Evolutionary conservation across 2,888 invertebrate species (phyloP).

Genomic region (Germaria angustata): DNA sequence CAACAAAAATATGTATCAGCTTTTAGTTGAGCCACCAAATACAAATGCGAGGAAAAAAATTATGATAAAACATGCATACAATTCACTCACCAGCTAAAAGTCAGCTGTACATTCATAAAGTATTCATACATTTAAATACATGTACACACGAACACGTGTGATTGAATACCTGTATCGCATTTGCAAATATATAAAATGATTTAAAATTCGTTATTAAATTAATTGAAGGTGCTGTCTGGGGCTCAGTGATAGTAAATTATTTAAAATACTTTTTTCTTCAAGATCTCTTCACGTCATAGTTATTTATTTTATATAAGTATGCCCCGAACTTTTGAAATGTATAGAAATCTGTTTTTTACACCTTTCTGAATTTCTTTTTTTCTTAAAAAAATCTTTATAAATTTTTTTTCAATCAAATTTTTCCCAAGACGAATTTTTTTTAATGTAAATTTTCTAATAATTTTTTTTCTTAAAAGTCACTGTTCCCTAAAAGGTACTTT

Average conservation of each 20-base stretch:
- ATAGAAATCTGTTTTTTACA: neutral
- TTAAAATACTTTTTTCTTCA: slow-evolving; percentile 7
- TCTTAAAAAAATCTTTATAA: too few species aligned
- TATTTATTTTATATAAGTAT: too few species aligned
- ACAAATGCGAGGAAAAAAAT: slow-evolving; percentile 43
- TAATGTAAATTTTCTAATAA: too few species aligned
- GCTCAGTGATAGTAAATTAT: slow-evolving; percentile 21
- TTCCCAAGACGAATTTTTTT: too few species aligned
- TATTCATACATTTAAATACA: slow-evolving; percentile 15
- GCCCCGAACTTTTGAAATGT: too few species aligned
- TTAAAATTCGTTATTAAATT: slow-evolving; percentile 38
- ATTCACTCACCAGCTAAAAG: slow-evolving; percentile 29
- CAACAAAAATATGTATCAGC: slow-evolving; percentile 38
- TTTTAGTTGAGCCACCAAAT: slow-evolving; percentile 51
- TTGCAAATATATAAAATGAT: slow-evolving; percentile 24
- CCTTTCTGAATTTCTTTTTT: too few species aligned
- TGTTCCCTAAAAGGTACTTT: too few species aligned
- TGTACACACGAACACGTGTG: neutral
- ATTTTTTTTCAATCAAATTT: too few species aligned
- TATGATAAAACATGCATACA: slow-evolving; percentile 65
- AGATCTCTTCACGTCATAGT: slow-evolving; percentile 7
- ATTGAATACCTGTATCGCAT: slow-evolving; percentile 28
- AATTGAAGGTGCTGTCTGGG: slow-evolving; percentile 45
- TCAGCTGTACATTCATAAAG: slow-evolving; percentile 13
- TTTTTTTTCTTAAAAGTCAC: too few species aligned